These are phyloP conservation scores for Theonella swinhoei DNA, from an alignment of 37 sponge, comb jelly and placozoan genomes.

Conservation along the genomic window DNA sequence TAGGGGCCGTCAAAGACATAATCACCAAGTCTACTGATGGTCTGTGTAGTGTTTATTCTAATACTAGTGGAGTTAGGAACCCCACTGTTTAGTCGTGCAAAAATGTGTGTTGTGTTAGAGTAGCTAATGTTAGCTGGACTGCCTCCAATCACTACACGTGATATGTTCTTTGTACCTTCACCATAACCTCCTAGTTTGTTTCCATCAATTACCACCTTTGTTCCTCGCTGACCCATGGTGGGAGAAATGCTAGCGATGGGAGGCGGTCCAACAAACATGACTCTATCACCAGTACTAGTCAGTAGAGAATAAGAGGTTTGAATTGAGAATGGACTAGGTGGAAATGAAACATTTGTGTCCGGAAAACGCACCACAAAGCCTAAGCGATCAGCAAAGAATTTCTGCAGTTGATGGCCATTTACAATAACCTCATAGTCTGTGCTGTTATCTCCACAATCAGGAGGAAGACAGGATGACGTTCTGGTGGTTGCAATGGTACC, in stretches of 20 bases:
- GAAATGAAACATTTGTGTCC: background rate
- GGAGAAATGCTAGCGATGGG: slow-evolving; percentile 46
- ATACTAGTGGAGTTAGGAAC: slow-evolving; percentile 12
- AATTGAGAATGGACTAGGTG: slow-evolving; percentile 8
- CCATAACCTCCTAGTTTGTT: slow-evolving; percentile 28
- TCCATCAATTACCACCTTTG: slow-evolving; percentile 61
- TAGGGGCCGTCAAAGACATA: slow-evolving; percentile 62
- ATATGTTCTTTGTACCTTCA: background rate
- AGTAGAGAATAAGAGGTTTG: slow-evolving; percentile 44
- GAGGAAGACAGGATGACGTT: slow-evolving; percentile 47
- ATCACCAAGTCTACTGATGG: slow-evolving; percentile 4
- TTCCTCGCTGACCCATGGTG: slow-evolving; percentile 66
- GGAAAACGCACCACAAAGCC: slow-evolving; percentile 23
- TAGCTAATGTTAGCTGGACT: slow-evolving; percentile 8
- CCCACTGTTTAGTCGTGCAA: slow-evolving; percentile 18
- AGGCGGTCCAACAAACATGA: background rate
- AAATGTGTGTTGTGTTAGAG: slow-evolving; percentile 9
- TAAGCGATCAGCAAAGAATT: background rate
- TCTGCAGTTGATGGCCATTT: slow-evolving; percentile 24
- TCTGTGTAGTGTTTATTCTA: slow-evolving; percentile 52
- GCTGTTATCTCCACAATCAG: slow-evolving; percentile 67
- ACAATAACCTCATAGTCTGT: slow-evolving; percentile 31
- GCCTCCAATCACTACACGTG: slow-evolving; percentile 23
- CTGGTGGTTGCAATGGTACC: slow-evolving; percentile 50
- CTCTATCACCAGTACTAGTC: background rate